Evolutionary conservation across 1,140 invertebrate species (phyloP), one percentile per base, ranked within the genome.

Genomic region (Hycleus cichorii): DNA sequence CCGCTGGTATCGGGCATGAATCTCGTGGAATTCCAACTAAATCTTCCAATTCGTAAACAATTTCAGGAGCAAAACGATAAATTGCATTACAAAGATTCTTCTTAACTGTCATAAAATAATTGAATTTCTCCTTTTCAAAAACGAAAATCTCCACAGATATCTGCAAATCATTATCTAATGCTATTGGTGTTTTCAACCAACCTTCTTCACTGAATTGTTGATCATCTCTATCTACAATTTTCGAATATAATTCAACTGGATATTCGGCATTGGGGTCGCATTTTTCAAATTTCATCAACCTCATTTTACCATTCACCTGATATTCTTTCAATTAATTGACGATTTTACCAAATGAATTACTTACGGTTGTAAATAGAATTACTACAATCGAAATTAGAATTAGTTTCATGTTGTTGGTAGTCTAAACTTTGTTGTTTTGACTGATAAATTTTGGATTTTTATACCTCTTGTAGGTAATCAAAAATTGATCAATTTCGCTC

Each of bases 181-280:
- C 42, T n/a, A 60, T 27, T 57, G 43, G 43, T 11, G 27, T 50
- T 9, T 10, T 39, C 8, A 60, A 11, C 39, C 12, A 40, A 11
- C 59, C 59, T 9, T 57, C 48, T 48, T 60, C 59, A 25, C 51
- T 4, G 11, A 60, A 26, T 51, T 60, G 59, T 27, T 40, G 12
- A n/a, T 42, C 53, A 4, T 48, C 42, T 8, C 40, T 32, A 6
- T 50, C 32, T 50, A 57, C 51, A 11, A 60, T 7, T 45, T 60
- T 60, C 12, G 49, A 42, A 39, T 3, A 18, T 11, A 47, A 50
- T 49, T 50, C 55, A 2, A 60, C 49, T 2, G 52, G 58, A 43
- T 55, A 53, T 12, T 60, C 42, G 54, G 12, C 27, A 10, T 53
- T 53, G 4, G 46, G 11, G 27, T 60, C 58, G 26, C 58, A 60